Percentiles rank a stretch among this genome's conserved stretches.
Conservation (phyloP, 2,113 vertebrate genomes). For the Elaphurus davidianus region DNA sequence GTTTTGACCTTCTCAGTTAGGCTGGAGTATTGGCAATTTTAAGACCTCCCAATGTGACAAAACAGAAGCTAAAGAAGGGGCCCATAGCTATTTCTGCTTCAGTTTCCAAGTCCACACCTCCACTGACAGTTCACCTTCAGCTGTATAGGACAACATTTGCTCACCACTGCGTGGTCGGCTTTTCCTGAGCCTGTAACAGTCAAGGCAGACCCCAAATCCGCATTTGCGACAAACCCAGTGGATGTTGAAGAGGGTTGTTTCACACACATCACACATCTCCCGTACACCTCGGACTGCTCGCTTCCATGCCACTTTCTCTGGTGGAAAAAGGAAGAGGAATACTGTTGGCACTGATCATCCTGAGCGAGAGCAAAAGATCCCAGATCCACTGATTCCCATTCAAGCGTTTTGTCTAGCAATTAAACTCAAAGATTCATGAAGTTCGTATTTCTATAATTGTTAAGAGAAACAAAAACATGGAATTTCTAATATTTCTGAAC, state of each 20-base stretch:
- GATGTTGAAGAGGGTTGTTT: constrained; percentile 98
- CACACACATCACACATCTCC: constrained; percentile 99
- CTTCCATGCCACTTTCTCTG: constrained; percentile 99
- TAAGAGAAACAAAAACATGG: constrained; percentile 29
- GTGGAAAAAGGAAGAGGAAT: constrained; percentile 51
- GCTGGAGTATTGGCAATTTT: not conserved
- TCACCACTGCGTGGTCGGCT: constrained; percentile 92
- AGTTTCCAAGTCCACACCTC: not conserved
- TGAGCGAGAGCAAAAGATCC: not conserved
- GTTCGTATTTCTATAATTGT: not conserved
- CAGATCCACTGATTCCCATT: not conserved
- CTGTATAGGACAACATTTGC: not conserved
- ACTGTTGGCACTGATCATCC: not conserved
- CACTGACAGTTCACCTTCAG: not conserved
- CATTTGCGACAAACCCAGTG: constrained; percentile 99
- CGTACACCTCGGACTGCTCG: constrained; percentile 95
- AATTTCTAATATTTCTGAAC: constrained; percentile 8
- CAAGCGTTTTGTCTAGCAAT: not conserved
- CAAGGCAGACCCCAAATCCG: constrained; percentile 97
- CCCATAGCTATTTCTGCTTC: not conserved
- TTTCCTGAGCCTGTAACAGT: constrained; percentile 96
- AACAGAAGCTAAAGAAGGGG: not conserved
- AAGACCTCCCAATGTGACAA: not conserved
- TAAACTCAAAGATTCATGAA: constrained; percentile 17
- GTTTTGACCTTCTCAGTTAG: not conserved